Base-by-base conservation (phyloP, 2,113 vertebrate genomes). In the Ochotona curzoniae region DNA sequence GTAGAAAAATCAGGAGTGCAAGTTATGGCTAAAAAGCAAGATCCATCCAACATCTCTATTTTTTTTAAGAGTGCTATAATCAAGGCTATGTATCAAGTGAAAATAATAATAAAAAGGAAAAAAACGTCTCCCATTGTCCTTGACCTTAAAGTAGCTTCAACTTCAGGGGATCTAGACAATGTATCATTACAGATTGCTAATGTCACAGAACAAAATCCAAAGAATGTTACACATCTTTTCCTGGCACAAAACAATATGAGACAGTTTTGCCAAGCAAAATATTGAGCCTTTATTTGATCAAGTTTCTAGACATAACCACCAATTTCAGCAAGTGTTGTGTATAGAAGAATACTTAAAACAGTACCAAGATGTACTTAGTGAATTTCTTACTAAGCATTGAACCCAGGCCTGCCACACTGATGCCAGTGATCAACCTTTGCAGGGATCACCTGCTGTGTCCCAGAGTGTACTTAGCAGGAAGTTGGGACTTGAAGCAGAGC, bases 221-320 rank as follows among this genome's bases (percentile, higher is more conserved):
- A 1, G 17, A 79, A 57, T 11, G 75, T 67, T 60, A 47, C 2
- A 18, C 9, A 71, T 60, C 14, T 86, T 79, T 82, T 75, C 18
- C 32, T 54, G 14, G 6, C 75, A 26, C 14, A 66, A 71, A 79
- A n/a, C 44, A 94, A 38, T 60, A 26, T 64, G 12, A n/a, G 54
- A 4, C 47, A 89, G n/a, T 90, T 83, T 88, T 88, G 32, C 63
- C 51, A 61, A 90, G 67, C 30, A 88, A 82, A 85, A 74, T 64
- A 80, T 12, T 63, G 25, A 89, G 25, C 0, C 15, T 64, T 73
- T 70, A 89, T 60, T 69, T 93, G 44, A 83, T 54, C 13, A 60
- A 14, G 1, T 20, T 69, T 75, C 32, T 73, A 44, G 23, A 73
- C 73, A 8, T 85, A 82, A 82, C 15, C 4, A 82, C 12, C 47